A percentile compares a stretch with the other conserved stretches of the same genome.
Evolutionary conservation across 2,113 vertebrate species (phyloP).

Genomic region (Strix aluco): DNA sequence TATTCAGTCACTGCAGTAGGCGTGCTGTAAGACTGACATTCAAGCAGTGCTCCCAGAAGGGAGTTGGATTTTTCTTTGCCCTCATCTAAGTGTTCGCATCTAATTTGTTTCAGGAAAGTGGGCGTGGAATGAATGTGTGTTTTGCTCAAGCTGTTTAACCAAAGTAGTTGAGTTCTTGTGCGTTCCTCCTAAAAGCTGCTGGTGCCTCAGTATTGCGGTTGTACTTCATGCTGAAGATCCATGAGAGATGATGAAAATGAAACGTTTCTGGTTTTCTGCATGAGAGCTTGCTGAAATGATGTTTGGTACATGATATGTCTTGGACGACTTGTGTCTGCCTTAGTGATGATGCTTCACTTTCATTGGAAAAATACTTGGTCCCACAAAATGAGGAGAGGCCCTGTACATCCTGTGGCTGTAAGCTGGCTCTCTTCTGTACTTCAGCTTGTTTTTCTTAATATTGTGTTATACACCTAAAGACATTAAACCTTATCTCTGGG

Average conservation of each 20-base stretch:
- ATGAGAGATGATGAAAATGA: background rate
- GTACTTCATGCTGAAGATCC: background rate
- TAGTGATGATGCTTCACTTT: background rate
- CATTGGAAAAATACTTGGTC: background rate
- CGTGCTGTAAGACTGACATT: constrained; percentile 4
- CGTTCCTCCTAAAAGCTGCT: background rate
- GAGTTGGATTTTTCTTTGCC: background rate
- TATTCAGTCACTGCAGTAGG: background rate
- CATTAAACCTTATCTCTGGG: background rate
- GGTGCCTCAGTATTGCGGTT: background rate
- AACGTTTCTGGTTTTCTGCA: background rate
- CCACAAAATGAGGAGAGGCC: background rate
- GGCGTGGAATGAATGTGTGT: background rate
- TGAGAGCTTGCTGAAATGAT: background rate
- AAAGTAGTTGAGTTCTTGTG: background rate
- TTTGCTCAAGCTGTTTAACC: constrained; percentile 5
- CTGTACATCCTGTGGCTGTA: background rate
- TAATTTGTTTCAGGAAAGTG: constrained; percentile 8
- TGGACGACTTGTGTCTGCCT: background rate
- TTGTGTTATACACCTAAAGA: background rate
- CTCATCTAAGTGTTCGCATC: background rate
- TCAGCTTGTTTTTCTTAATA: background rate
- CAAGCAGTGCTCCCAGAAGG: background rate
- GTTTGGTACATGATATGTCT: fast-evolving
- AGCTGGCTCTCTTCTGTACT: background rate